phyloP scores from a whole-genome alignment of 2,113 vertebrate genomes.

The Gymnobelideus leadbeateri region DNA sequence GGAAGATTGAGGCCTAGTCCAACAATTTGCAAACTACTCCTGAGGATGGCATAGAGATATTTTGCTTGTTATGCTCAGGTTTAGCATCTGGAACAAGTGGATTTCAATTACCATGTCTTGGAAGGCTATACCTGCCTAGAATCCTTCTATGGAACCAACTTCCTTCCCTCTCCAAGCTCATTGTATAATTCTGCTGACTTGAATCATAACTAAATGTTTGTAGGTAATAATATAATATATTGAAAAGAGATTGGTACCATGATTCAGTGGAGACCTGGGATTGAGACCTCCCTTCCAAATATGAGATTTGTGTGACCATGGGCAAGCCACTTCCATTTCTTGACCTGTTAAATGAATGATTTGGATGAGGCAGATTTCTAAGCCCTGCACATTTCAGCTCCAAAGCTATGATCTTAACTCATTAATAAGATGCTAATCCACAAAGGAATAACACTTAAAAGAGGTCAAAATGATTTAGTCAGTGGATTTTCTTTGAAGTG shows the following conservation, averaged over 20 bases:
- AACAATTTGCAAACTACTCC: neutral
- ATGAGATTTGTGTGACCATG: neutral
- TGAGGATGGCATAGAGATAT: neutral
- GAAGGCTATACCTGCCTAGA: neutral
- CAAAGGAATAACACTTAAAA: conserved; percentile 12
- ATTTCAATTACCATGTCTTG: neutral
- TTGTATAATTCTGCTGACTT: neutral
- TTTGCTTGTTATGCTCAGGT: neutral
- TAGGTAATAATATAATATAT: neutral
- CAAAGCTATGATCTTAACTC: neutral
- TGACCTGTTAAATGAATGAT: neutral
- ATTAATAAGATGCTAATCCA: neutral
- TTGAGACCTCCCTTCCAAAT: neutral
- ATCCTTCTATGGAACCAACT: neutral
- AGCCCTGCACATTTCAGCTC: neutral
- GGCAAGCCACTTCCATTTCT: neutral
- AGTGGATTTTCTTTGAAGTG: conserved; percentile 48
- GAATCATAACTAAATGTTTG: neutral
- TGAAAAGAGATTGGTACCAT: neutral
- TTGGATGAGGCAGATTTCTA: neutral
- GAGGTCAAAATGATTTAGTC: conserved; percentile 29
- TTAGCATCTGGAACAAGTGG: too few relatives aligned
- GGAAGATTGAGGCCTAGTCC: neutral
- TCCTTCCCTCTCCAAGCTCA: neutral
- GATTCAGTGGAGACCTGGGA: neutral